Base-by-base conservation (phyloP, 2,113 vertebrate genomes). In the Lutjanus erythropterus region DNA sequence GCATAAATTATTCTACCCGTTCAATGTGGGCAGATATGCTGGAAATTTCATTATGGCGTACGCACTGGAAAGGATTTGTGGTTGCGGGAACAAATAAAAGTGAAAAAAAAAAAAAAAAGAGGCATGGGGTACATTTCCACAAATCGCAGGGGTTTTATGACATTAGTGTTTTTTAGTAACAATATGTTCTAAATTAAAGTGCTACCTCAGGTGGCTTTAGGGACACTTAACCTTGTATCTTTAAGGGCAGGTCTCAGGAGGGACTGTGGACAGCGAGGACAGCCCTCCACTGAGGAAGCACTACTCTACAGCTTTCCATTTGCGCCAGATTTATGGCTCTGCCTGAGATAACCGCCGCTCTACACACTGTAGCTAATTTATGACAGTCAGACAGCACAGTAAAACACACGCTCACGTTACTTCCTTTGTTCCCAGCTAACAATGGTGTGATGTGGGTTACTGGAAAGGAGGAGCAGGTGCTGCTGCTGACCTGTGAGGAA, bases 401-500 rank as follows among this genome's bases (percentile, higher is more conserved):
- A 50, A 71, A 84, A 66, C 21, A 33, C 29, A 35, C 9, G 9
- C 9, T 61, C 31, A n/a, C 9, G 56, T 33, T 46, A 66, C 71
- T 77, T 84, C 78, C 82, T 81, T 77, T 73, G 68, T 47, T 78
- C 72, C 27, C 21, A 15, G 62, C 9, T 61, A 42, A 66, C 61
- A 23, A 4, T 5, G 35, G 59, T n/a, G 39, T 1, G n/a, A 41
- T 6, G 35, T 31, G 42, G 56, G 35, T 27, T 53, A 23, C 23
- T 29, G 65, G 19, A 15, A 29, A 46, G 19, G n/a, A 52, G 5
- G 46, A 61, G 39, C 68, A 59, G 65, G 60, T 42, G 68, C 12
- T 37, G 46, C 47, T 35, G 69, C 89, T 85, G 55, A 95, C 95
- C 95, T 96, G 95, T 1, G 94, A 95, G 41, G 89, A 85, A 0